Evolutionary conservation across 2,113 vertebrate genomes (phyloP).

Genomic region (Ceuthmochares aereus): DNA sequence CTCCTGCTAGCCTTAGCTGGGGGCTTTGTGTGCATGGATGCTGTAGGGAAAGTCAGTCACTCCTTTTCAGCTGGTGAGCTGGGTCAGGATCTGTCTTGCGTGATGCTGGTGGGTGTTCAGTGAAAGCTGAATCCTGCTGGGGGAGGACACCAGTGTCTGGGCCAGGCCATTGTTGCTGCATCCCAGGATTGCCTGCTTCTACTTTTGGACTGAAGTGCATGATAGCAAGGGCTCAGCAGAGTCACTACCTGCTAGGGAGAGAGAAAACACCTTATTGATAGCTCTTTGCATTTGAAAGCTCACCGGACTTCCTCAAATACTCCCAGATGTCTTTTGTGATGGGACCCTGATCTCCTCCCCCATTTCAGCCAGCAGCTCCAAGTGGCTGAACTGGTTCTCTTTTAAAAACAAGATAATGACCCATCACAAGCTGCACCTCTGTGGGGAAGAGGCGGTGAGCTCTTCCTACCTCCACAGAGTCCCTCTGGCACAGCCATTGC

Average conservation of each 20-base stretch:
- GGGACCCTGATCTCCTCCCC: no score
- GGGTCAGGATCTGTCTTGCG: not conserved
- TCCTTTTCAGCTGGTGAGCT: rapidly evolving
- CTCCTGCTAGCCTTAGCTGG: not conserved
- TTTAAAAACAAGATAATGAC: not conserved
- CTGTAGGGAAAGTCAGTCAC: rapidly evolving
- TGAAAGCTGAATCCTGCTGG: not conserved
- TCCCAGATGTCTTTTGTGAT: rapidly evolving
- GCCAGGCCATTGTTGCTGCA: rapidly evolving
- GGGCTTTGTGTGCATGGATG: rapidly evolving
- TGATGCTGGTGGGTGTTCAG: rapidly evolving
- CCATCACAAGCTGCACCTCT: not conserved
- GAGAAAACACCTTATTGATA: not conserved
- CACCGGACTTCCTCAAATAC: no score
- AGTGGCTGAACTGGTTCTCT: rapidly evolving
- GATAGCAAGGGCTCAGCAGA: no score
- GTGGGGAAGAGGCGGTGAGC: no score
- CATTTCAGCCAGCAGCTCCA: not conserved
- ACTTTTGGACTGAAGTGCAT: rapidly evolving
- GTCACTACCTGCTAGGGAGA: no score
- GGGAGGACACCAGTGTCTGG: rapidly evolving
- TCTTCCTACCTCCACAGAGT: not conserved
- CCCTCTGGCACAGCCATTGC: rapidly evolving
- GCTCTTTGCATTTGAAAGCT: not conserved
- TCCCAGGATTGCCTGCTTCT: not conserved